Evolutionary conservation across 2,888 invertebrate genomes (phyloP).

Genomic region (Napeogenes inachia): DNA sequence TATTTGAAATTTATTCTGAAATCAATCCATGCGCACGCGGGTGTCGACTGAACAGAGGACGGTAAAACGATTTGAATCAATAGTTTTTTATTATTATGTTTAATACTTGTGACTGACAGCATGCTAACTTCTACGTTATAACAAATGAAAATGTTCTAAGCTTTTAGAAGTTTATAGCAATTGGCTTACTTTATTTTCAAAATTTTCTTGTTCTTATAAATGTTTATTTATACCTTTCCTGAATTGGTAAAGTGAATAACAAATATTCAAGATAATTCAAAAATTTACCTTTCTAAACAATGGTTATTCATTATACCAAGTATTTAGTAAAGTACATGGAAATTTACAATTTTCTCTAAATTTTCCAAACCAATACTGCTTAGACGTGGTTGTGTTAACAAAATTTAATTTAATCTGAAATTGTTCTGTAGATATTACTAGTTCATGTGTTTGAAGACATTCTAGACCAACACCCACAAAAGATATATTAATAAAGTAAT

Average conservation of each 20-base stretch:
- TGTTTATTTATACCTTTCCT: conserved; percentile 14
- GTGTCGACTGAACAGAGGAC: conserved; percentile 74
- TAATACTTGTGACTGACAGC: conserved; percentile 72
- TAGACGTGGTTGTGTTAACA: conserved; percentile 73
- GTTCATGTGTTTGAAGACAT: conserved; percentile 54
- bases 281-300: not conserved
- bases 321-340: conserved; percentile 32
- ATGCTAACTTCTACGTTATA: conserved; percentile 61
- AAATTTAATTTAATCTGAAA: conserved; percentile 50
- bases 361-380: conserved; percentile 46
- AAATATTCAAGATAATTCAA: not conserved
- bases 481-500: too few relatives aligned
- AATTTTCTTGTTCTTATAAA: conserved; percentile 46
- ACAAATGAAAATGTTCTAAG: conserved; percentile 53
- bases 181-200: conserved; percentile 67
- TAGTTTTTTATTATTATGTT: conserved; percentile 46
- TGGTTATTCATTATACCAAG: conserved; percentile 44
- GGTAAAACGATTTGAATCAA: conserved; percentile 66
- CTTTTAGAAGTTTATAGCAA: conserved; percentile 63
- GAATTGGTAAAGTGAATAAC: conserved; percentile 16
- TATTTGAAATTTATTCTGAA: conserved; percentile 50
- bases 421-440: conserved; percentile 64
- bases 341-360: conserved; percentile 39
- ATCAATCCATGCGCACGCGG: conserved; percentile 71
- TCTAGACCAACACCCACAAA: conserved; percentile 43